These are phyloP conservation scores for Drosophila algonquin DNA, from an alignment of 2,888 invertebrate species.

Conservation along the genomic window DNA sequence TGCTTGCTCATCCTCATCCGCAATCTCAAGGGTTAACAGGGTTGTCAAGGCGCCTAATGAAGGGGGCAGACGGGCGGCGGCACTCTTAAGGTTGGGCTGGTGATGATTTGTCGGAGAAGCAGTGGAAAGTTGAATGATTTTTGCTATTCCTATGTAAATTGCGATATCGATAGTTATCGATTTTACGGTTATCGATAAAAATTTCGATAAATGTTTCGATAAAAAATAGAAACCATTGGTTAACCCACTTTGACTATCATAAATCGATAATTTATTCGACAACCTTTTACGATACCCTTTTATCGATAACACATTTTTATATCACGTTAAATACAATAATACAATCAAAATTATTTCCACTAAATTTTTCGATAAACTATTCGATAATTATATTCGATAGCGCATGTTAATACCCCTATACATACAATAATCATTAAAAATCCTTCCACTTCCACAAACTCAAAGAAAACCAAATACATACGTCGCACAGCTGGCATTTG, in stretches of 20 bases:
- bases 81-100: too few species aligned
- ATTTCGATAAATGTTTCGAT: neutral
- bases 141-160: neutral
- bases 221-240: too few species aligned
- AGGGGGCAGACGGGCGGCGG: neutral
- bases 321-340: neutral
- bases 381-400: neutral
- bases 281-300: too few species aligned
- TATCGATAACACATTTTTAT: neutral
- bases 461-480: neutral
- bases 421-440: neutral
- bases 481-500: slow-evolving; percentile 2
- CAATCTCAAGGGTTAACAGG: slow-evolving; percentile 24
- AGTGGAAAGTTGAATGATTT: neutral
- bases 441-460: neutral
- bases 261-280: too few species aligned
- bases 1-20: neutral
- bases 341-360: too few species aligned
- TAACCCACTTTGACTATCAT: too few species aligned
- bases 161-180: neutral
- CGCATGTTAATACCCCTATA: too few species aligned
- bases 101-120: neutral
- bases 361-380: neutral
- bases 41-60: slow-evolving; percentile 35
- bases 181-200: neutral